Evolutionary conservation across 2,888 invertebrate genomes (phyloP), one percentile per base, ranked within the genome.

Genomic region (Heliconius aoede): DNA sequence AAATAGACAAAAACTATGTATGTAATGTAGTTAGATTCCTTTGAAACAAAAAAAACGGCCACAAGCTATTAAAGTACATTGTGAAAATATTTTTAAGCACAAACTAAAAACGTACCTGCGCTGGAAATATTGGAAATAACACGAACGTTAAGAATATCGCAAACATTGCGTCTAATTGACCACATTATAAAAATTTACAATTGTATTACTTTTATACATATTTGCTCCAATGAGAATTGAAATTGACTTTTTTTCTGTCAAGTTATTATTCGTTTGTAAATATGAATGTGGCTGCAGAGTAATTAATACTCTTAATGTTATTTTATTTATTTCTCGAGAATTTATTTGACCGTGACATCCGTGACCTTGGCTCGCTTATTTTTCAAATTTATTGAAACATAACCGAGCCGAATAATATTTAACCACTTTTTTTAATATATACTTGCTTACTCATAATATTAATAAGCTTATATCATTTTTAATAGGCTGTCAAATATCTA

Each of bases 241-340:
- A n/a, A 51, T 13, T 69, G 65, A 40, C 15, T 26, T 65, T 36
- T 36, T 1, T 65, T 65, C 65, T 65, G 65, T 65, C 65, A 65
- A 40, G n/a, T 32, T 24, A 64, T 13, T 13, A 24, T 32, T 36
- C 64, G 64, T 65, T 65, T 36, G 7, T 65, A 40, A 65, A 65
- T 40, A 40, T 8, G 40, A 36, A 65, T 65, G 40, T 40, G 36
- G 13, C 32, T 1, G 7, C 24, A 40, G 40, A 32, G 5, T 30
- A 62, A 21, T 62, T 21, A 30, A 9, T 36, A 36, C 9, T 11
- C 18, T 62, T n/a, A 64, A 18, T n/a, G n/a, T 30, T 46, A 7
- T 46, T 46, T 21, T 46, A 46, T 46, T 46, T 8, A 46, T 46
- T 46, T 64, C 32, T 32, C 64, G 32, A 1, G 4, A 4, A n/a